Evolutionary conservation across 2,888 invertebrate species (phyloP).

Genomic region (Megaustenia siamemsis): DNA sequence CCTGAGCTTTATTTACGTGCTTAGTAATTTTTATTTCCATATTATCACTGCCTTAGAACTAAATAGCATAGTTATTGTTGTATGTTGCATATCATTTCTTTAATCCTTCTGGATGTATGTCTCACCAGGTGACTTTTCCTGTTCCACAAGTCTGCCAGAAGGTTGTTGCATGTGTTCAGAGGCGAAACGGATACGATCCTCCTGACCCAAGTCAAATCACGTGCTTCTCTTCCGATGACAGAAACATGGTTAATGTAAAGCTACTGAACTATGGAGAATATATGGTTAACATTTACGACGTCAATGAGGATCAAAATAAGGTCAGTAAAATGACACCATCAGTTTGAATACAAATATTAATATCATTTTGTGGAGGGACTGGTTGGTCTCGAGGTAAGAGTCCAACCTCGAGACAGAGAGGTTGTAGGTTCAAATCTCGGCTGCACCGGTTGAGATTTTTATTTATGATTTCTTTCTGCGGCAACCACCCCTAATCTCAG

Average conservation of each 20-base stretch:
- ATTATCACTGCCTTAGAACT: no score
- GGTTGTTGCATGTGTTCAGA: constrained; percentile 70
- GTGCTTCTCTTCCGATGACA: constrained; percentile 66
- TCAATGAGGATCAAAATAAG: constrained; percentile 58
- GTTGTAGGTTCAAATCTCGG: no score
- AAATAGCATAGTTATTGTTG: no score
- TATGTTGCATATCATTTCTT: background rate
- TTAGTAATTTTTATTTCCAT: no score
- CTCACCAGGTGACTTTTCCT: constrained; percentile 64
- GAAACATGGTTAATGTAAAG: constrained; percentile 66
- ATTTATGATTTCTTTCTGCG: no score
- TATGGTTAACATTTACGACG: constrained; percentile 71
- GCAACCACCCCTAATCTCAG: no score
- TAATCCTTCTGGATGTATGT: background rate
- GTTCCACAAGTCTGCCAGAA: constrained; percentile 68
- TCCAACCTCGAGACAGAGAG: no score
- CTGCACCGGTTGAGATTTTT: no score
- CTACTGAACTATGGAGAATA: constrained; percentile 76
- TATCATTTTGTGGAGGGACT: no score
- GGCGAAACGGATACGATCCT: constrained; percentile 72
- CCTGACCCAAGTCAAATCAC: constrained; percentile 66
- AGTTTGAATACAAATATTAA: no score
- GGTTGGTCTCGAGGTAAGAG: no score
- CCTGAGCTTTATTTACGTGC: no score
- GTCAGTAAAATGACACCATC: constrained; percentile 21